A percentile compares a stretch with the other conserved stretches of the same genome.
Conservation (phyloP, 2,888 invertebrate species). For the Caenorhabditis macrosperma region DNA sequence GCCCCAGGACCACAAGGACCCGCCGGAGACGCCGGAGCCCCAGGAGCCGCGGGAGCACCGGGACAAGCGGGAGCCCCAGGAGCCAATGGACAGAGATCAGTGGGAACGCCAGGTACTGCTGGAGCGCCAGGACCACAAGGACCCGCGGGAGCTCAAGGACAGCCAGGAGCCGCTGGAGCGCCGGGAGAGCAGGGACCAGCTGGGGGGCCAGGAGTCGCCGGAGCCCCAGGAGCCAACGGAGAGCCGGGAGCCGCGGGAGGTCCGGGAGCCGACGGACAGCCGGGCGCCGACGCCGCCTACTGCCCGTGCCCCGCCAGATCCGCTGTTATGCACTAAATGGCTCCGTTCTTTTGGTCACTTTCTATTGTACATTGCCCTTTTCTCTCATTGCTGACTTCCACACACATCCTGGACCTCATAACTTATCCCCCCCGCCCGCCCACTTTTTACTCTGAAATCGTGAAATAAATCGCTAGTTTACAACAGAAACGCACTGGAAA, state of each 20-base stretch:
- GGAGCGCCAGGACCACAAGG: conserved; percentile 63
- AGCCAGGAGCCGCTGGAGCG: conserved; percentile 63
- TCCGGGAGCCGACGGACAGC: conserved; percentile 60
- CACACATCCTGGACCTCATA: conserved; percentile 41
- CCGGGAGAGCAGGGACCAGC: conserved; percentile 60
- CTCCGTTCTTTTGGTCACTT: not conserved
- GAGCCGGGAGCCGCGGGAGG: conserved; percentile 58
- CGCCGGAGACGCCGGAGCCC: conserved; percentile 22
- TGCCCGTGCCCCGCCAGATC: conserved; percentile 54
- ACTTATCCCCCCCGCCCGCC: conserved; percentile 28
- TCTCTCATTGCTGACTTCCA: too few relatives aligned
- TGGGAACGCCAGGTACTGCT: conserved; percentile 17
- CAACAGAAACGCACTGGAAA: too few relatives aligned
- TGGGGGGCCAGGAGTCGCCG: conserved; percentile 34
- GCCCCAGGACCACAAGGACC: conserved; percentile 53
- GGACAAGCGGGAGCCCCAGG: conserved; percentile 24
- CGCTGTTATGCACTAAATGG: conserved; percentile 13
- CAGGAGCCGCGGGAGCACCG: conserved; percentile 33
- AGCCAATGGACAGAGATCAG: not conserved
- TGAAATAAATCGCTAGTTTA: not conserved
- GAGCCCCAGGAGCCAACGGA: conserved; percentile 16
- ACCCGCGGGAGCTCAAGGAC: conserved; percentile 54
- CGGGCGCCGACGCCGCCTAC: conserved; percentile 55
- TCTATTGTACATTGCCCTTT: conserved; percentile 19
- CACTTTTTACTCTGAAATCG: too few relatives aligned